These are phyloP conservation scores for Drosophila tani DNA, from an alignment of 1,140 invertebrate species.

Conservation along the genomic window DNA sequence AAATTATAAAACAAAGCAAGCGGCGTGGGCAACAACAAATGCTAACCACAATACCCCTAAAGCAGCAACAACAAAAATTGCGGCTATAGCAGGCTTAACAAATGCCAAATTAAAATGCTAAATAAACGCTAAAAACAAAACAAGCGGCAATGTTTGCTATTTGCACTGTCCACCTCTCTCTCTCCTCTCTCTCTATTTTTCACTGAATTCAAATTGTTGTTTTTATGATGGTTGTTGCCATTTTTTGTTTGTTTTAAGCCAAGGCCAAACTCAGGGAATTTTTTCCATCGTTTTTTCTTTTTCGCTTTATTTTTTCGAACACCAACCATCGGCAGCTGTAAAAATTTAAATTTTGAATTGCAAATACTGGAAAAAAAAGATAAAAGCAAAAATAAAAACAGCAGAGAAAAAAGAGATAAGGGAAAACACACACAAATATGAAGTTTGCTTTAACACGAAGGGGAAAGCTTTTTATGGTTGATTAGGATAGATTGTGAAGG, in stretches of 20 bases:
- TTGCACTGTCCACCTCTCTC: constrained; percentile 16
- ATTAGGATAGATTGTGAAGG: constrained; percentile 33
- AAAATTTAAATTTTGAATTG: constrained; percentile 38
- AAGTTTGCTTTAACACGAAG: constrained; percentile 40
- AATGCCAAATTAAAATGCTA: constrained; percentile 64
- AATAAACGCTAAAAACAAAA: constrained; percentile 58
- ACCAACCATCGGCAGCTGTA: constrained; percentile 15
- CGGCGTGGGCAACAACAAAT: constrained; percentile 16
- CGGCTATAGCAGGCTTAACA: constrained; percentile 36
- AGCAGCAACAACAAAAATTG: constrained; percentile 2
- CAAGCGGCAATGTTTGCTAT: constrained; percentile 53
- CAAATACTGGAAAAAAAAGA: constrained; percentile 25
- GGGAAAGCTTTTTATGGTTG: constrained; percentile 25
- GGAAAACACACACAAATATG: constrained; percentile 10
- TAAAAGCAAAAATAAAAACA: constrained; percentile 3
- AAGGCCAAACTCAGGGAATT: constrained; percentile 49
- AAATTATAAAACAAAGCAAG: constrained; percentile 75
- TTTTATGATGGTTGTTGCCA: constrained; percentile 14
- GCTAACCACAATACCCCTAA: constrained; percentile 1
- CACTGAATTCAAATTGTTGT: constrained; percentile 18
- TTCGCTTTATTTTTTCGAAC: constrained; percentile 1
- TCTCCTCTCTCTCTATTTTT: constrained; percentile 3
- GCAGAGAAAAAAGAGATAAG: constrained; percentile 12
- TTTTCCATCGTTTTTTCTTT: constrained; percentile 28
- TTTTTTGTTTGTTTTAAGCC: constrained; percentile 47